Base-by-base conservation (phyloP, 2,888 invertebrate genomes). In the Omphaloscelis lunosa region DNA sequence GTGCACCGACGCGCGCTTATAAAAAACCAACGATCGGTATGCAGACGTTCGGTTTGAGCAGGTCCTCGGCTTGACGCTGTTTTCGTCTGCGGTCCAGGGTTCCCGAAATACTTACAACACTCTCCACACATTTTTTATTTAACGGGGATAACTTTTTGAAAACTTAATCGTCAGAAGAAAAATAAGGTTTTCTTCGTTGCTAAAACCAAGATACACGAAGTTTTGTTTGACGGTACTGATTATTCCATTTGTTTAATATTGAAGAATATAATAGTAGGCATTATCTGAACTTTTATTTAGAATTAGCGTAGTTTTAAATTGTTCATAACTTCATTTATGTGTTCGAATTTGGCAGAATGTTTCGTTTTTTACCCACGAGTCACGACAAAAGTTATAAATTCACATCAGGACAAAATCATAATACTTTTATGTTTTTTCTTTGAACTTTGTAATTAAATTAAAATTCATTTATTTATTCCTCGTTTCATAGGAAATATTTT, bases 11-110 rank as follows among this genome's bases (percentile, higher is more conserved):
- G 90, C 91, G 91, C 93, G 93, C 93, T 93, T 95, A 95, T 95
- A 96, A 96, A 96, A 96, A 96, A 96, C 96, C 94, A 94, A 94
- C 95, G 96, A 96, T 96, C 96, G 96, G 96, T 96, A 96, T 96
- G 96, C 96, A 96, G 96, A 96, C 96, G 96, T 96, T 96, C 94
- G 95, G 95, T 96, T 95, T 94, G 95, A 95, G 96, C 96, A 96
- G 96, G 96, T 96, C 96, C 96, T 95, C 94, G 94, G 95, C 94
- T 95, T 95, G 96, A 95, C 96, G 96, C 96, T 96, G 96, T 96
- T 96, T 96, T 96, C 96, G 96, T 96, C 96, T 96, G 95, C 95
- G 95, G 95, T 94, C 90, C 94, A 90, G 96, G 93, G 96, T 95
- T 94, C 92, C 93, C 93, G 93, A 92, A 90, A 92, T 91, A 85